A percentile compares a stretch with the other conserved stretches of the same genome.
phyloP scores from a whole-genome alignment of 2,113 vertebrate genomes.

The Lagopus leucura region DNA sequence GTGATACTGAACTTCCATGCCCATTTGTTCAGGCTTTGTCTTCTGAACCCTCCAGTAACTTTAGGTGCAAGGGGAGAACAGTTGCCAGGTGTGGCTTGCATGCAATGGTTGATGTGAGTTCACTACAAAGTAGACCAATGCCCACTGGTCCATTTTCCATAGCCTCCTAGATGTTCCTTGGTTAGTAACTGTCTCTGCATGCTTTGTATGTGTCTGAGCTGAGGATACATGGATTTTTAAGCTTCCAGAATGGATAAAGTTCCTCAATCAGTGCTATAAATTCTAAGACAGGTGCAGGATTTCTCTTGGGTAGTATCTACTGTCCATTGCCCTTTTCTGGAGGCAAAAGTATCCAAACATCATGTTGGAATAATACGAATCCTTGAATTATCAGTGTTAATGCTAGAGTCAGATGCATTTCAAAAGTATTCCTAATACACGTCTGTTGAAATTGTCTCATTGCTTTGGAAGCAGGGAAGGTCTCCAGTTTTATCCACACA shows the following conservation, averaged over 20 bases:
- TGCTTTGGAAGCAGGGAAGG: slow-evolving; percentile 67
- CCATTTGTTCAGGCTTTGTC: slow-evolving; percentile 25
- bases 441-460: slow-evolving; percentile 49
- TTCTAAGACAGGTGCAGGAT: not conserved
- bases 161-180: slow-evolving; percentile 10
- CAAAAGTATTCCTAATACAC: slow-evolving; percentile 36
- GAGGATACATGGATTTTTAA: not conserved
- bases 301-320: not conserved
- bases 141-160: not conserved
- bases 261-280: not conserved
- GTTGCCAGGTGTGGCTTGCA: slow-evolving; percentile 19
- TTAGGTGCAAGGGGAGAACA: not conserved
- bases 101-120: not conserved
- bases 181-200: slow-evolving; percentile 47
- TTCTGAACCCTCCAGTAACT: not conserved
- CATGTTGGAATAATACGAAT: slow-evolving; percentile 43
- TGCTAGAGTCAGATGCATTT: slow-evolving; percentile 56
- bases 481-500: slow-evolving; percentile 28
- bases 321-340: not conserved
- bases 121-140: not conserved
- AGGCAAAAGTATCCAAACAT: not conserved
- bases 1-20: slow-evolving; percentile 43
- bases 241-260: not conserved
- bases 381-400: slow-evolving; percentile 53
- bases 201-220: slow-evolving; percentile 55